A percentile compares a stretch with the other conserved stretches of the same genome.
phyloP scores from a whole-genome alignment of 2,888 invertebrate species.

The Platycnemis pennipes region DNA sequence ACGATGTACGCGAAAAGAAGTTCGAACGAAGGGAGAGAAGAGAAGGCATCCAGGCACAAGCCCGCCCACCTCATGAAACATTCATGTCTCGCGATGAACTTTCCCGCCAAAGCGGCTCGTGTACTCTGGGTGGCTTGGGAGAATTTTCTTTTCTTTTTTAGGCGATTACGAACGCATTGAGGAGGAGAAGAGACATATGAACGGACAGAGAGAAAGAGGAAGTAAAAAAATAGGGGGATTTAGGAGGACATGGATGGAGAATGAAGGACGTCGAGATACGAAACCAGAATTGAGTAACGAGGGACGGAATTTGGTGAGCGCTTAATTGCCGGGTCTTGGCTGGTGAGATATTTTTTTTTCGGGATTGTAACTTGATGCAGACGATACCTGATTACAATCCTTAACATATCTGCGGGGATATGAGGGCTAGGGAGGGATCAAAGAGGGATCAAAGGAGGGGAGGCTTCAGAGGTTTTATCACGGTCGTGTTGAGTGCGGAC shows the following conservation, averaged over 20 bases:
- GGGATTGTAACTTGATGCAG: not conserved
- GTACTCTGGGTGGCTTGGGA: not conserved
- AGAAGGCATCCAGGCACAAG: conserved; percentile 8
- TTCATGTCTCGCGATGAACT: conserved; percentile 18
- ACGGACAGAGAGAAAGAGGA: not conserved
- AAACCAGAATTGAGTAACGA: not conserved
- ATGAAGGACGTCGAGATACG: not conserved
- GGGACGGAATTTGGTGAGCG: not conserved
- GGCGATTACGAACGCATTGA: not conserved
- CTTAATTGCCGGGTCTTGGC: not conserved
- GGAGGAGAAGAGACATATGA: not conserved
- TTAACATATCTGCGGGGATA: not conserved
- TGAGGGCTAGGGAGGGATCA: not conserved
- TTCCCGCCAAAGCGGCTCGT: conserved; percentile 37
- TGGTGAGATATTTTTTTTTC: not conserved
- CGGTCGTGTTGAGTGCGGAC: not conserved
- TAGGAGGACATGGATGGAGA: not conserved
- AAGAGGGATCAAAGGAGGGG: not conserved
- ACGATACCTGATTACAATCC: not conserved
- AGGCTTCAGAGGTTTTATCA: not conserved
- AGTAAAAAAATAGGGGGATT: not conserved
- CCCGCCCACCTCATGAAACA: conserved; percentile 39
- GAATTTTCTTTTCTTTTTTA: not conserved
- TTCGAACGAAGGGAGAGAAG: not conserved
- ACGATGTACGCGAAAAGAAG: not conserved